Evolutionary conservation across 2,888 invertebrate species (phyloP).

Genomic region (Athalia circularis): DNA sequence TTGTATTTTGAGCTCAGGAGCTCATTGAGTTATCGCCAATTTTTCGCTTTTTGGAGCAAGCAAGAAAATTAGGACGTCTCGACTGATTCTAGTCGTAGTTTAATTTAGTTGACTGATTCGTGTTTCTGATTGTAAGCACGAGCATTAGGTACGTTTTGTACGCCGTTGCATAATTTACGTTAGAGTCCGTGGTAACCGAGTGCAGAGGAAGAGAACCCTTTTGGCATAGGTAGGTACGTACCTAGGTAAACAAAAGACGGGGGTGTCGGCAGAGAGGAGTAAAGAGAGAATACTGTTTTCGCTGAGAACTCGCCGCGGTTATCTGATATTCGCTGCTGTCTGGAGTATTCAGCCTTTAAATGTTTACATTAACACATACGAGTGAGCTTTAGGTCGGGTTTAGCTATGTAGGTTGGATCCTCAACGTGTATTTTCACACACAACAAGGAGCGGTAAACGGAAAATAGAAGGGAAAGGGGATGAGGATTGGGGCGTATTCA

Average conservation of each 20-base stretch:
- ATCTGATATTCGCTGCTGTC: constrained; percentile 21
- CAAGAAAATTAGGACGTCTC: too few species aligned
- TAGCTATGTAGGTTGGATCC: neutral
- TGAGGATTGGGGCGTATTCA: neutral
- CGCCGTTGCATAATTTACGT: neutral
- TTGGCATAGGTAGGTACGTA: neutral
- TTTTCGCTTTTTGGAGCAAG: too few species aligned
- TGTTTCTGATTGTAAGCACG: neutral
- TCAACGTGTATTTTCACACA: neutral
- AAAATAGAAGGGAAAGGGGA: too few species aligned
- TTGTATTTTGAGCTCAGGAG: too few species aligned
- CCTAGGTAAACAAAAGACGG: constrained; percentile 1
- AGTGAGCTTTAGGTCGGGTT: neutral
- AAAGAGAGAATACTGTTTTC: neutral
- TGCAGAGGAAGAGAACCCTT: neutral
- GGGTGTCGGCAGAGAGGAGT: neutral
- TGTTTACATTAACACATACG: constrained; percentile 11
- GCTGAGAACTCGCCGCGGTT: constrained; percentile 5
- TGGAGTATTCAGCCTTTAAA: constrained; percentile 20
- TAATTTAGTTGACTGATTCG: too few species aligned
- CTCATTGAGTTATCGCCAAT: too few species aligned
- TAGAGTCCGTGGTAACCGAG: neutral
- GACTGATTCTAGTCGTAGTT: too few species aligned
- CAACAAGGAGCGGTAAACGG: neutral
- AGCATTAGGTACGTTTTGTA: constrained; percentile 21